Conservation (phyloP, 2,888 invertebrate species). For the Volucella zonaria region DNA sequence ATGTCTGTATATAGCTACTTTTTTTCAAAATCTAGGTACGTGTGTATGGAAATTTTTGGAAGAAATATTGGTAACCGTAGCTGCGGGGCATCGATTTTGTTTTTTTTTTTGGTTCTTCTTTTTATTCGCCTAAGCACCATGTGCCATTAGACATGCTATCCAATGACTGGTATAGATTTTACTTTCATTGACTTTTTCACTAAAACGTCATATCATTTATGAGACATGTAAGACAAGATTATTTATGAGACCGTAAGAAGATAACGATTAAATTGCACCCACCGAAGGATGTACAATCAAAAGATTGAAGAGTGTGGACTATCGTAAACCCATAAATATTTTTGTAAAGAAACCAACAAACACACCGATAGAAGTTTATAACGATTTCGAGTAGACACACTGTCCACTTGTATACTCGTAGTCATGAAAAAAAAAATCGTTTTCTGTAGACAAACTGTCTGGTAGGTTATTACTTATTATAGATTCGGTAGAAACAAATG, state of each 20-base stretch:
- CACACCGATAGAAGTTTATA: conserved; percentile 28
- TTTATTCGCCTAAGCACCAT: conserved; percentile 37
- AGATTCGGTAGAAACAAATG: background rate
- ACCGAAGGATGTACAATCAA: conserved; percentile 46
- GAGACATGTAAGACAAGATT: conserved; percentile 53
- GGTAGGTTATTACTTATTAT: background rate
- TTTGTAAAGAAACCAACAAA: conserved; percentile 44
- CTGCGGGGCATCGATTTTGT: conserved; percentile 47
- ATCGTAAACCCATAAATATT: conserved; percentile 64
- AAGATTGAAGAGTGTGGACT: conserved; percentile 40
- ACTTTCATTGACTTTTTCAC: conserved; percentile 74
- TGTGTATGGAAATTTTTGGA: conserved; percentile 42
- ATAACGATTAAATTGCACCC: conserved; percentile 46
- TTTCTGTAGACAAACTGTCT: conserved; percentile 58
- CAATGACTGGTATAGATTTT: conserved; percentile 61
- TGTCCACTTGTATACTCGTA: conserved; percentile 36
- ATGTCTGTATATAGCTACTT: background rate
- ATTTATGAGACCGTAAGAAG: conserved; percentile 61
- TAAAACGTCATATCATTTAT: conserved; percentile 70
- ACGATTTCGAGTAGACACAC: conserved; percentile 46
- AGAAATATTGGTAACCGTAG: conserved; percentile 53
- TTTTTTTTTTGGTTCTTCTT: conserved; percentile 35
- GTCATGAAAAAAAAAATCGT: background rate
- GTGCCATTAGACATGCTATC: conserved; percentile 55
- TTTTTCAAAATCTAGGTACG: background rate